phyloP scores from a whole-genome alignment of 2,888 invertebrate species.

The Cyclophora albipunctata region DNA sequence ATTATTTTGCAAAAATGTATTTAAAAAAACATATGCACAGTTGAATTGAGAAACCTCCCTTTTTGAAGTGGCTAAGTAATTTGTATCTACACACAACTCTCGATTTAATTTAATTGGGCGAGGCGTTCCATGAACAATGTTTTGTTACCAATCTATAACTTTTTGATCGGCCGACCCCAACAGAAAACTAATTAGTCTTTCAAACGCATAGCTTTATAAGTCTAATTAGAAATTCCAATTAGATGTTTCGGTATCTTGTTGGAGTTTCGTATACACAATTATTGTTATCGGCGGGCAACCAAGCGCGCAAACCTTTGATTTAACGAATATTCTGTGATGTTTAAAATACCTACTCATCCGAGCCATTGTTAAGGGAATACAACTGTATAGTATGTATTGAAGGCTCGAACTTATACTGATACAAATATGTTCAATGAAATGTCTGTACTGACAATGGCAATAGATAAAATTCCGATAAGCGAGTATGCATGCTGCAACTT shows the following conservation, averaged over 20 bases:
- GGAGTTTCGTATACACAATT: conserved; percentile 51
- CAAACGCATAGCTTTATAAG: conserved; percentile 31
- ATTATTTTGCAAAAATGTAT: too few relatives aligned
- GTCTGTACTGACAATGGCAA: too few relatives aligned
- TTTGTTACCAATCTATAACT: conserved; percentile 16
- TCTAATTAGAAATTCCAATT: conserved; percentile 73
- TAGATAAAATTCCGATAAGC: too few relatives aligned
- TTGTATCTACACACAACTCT: too few relatives aligned
- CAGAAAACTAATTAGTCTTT: conserved; percentile 57
- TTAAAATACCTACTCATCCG: not conserved
- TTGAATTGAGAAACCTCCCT: too few relatives aligned
- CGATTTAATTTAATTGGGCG: not conserved
- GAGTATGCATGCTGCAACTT: too few relatives aligned
- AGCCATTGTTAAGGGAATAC: too few relatives aligned
- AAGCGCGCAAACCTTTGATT: conserved; percentile 54
- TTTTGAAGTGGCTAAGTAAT: too few relatives aligned
- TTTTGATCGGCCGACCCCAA: conserved; percentile 35
- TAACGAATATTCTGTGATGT: conserved; percentile 46
- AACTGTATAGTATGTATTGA: too few relatives aligned
- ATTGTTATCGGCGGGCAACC: conserved; percentile 63
- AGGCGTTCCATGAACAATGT: not conserved
- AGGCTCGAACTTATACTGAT: too few relatives aligned
- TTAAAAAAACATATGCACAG: too few relatives aligned
- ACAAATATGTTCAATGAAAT: too few relatives aligned
- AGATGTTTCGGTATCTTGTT: conserved; percentile 62